Conservation (phyloP, 2,797 vertebrate genomes). For the Amblyopsis hoosieri region DNA sequence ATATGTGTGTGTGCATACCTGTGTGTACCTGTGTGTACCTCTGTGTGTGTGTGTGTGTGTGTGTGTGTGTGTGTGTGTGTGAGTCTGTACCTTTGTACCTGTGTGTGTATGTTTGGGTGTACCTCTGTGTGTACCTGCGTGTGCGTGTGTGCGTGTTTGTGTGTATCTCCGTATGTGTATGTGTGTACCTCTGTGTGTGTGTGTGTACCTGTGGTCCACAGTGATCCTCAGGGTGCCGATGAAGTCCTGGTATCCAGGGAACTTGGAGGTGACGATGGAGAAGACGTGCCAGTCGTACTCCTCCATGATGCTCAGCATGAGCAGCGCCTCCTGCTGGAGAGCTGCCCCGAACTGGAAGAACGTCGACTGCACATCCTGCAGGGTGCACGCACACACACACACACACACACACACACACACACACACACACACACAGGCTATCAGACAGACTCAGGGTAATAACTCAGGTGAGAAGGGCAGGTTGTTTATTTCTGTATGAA, state of each 20-base stretch:
- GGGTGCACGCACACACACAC: conserved; percentile 33
- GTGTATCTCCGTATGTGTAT: conserved; percentile 6
- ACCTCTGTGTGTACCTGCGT: background rate
- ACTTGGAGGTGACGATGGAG: conserved; percentile 96
- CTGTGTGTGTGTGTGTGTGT: background rate
- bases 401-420: conserved; percentile 19
- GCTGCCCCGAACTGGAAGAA: conserved; percentile 99
- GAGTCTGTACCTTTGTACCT: background rate
- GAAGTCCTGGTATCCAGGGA: conserved; percentile 93
- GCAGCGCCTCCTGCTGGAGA: conserved; percentile 93
- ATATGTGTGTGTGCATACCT: background rate
- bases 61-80: background rate
- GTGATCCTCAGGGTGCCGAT: conserved; percentile 90
- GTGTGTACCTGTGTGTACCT: background rate
- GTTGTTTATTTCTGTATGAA: too few species aligned
- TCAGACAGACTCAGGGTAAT: conserved; percentile 34
- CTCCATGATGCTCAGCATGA: conserved; percentile 98
- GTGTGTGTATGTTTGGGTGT: conserved; percentile 8
- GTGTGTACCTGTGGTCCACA: conserved; percentile 71
- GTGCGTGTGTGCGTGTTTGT: conserved; percentile 12
- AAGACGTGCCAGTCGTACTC: conserved; percentile 99
- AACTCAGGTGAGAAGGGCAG: background rate
- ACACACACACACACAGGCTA: conserved; percentile 9
- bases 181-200: background rate
- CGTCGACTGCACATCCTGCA: conserved; percentile 91